Conservation (phyloP, 2,888 invertebrate genomes). For the Acronicta leporina region DNA sequence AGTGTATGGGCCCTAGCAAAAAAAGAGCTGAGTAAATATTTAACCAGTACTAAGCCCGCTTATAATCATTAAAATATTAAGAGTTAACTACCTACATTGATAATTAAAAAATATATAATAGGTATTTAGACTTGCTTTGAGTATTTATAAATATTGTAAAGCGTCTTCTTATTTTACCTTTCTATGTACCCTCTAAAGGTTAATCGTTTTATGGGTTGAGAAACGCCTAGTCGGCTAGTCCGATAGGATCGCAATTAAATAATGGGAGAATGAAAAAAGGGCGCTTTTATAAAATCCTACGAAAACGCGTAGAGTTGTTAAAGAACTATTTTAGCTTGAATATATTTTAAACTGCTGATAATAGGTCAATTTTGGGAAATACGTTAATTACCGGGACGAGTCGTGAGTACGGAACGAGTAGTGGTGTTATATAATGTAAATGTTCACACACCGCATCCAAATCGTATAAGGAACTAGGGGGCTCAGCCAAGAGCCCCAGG, state of each 20-base stretch:
- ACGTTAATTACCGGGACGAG: background rate
- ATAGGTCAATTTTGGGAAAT: constrained; percentile 14
- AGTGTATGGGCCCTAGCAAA: constrained; percentile 3
- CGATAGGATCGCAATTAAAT: too few species aligned
- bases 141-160: too few species aligned
- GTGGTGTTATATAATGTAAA: too few species aligned
- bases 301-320: constrained; percentile 29
- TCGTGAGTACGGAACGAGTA: too few species aligned
- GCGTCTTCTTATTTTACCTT: too few species aligned
- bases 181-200: too few species aligned
- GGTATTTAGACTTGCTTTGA: background rate
- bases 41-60: constrained; percentile 11
- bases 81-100: constrained; percentile 7
- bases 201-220: too few species aligned
- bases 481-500: too few species aligned
- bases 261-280: background rate
- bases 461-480: too few species aligned
- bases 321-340: constrained; percentile 14
- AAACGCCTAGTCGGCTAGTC: too few species aligned
- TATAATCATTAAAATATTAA: constrained; percentile 2
- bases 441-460: too few species aligned
- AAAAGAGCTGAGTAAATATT: constrained; percentile 13
- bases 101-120: background rate
- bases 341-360: background rate
- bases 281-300: constrained; percentile 34